These are phyloP conservation scores for Sarcophaga subvicina DNA, from an alignment of 2,888 invertebrate genomes.

Conservation along the genomic window DNA sequence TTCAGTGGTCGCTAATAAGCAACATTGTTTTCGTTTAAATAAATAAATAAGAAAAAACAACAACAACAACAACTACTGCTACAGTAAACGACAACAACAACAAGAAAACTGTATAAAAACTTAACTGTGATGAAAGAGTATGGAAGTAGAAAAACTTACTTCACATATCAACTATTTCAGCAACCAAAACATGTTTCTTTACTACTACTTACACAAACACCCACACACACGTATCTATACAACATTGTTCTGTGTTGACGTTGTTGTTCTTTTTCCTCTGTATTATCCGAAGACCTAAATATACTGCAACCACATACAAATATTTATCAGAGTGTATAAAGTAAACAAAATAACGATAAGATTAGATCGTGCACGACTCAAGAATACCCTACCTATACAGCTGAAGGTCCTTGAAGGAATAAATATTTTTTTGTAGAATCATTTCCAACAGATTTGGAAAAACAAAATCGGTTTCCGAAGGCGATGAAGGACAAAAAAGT, in stretches of 20 bases:
- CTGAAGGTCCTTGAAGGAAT: too few relatives aligned
- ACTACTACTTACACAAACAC: neutral
- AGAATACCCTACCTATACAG: too few relatives aligned
- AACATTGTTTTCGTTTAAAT: constrained; percentile 17
- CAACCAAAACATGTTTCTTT: constrained; percentile 46
- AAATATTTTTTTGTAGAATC: too few relatives aligned
- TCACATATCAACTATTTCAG: constrained; percentile 16
- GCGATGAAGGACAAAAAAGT: too few relatives aligned
- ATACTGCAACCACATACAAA: neutral
- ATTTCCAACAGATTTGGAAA: too few relatives aligned
- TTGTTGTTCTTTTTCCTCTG: neutral
- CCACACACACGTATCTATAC: neutral
- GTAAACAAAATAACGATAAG: neutral
- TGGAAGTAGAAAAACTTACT: neutral
- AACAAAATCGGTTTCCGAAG: too few relatives aligned
- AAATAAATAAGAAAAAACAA: constrained; percentile 1
- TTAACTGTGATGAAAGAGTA: neutral
- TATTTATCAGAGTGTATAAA: neutral
- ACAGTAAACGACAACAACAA: neutral
- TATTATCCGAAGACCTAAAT: neutral
- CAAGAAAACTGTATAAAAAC: neutral
- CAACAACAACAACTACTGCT: neutral
- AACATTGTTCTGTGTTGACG: neutral
- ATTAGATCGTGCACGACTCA: too few relatives aligned
- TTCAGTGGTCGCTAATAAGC: constrained; percentile 11